Percentiles rank a stretch among this genome's conserved stretches.
Evolutionary conservation across 2,888 invertebrate genomes (phyloP).

Genomic region (Hoplodrina blanda): DNA sequence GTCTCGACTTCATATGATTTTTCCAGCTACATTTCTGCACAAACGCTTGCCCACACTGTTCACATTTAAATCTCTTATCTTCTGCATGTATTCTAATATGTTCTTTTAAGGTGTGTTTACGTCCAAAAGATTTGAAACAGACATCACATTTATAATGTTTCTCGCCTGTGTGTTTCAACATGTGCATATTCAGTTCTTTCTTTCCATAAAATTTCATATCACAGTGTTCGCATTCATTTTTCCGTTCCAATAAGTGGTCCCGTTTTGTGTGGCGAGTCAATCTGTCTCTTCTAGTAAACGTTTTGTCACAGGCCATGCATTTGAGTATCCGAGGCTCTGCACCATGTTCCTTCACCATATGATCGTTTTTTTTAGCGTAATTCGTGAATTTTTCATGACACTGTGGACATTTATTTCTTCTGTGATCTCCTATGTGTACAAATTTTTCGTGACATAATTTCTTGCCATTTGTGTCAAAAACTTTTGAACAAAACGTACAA

Average conservation of each 20-base stretch:
- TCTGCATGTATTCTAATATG: constrained; percentile 58
- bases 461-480: constrained; percentile 52
- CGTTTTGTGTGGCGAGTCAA: constrained; percentile 51
- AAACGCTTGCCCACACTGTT: constrained; percentile 53
- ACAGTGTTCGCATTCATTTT: constrained; percentile 47
- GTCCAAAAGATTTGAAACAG: constrained; percentile 51
- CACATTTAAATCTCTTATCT: constrained; percentile 57
- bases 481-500: constrained; percentile 52
- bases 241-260: constrained; percentile 57
- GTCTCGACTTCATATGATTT: constrained; percentile 46
- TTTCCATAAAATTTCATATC: constrained; percentile 53
- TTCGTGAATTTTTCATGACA: constrained; percentile 55
- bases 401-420: constrained; percentile 53
- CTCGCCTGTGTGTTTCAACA: constrained; percentile 58
- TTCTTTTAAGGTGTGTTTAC: constrained; percentile 45
- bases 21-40: constrained; percentile 57
- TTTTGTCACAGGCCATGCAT: constrained; percentile 59
- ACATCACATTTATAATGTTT: constrained; percentile 49
- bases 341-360: constrained; percentile 55
- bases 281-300: constrained; percentile 36
- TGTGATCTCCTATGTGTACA: constrained; percentile 44
- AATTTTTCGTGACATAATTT: constrained; percentile 55
- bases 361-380: too few species aligned
- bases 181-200: constrained; percentile 44
- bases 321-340: constrained; percentile 19